Evolutionary conservation across 1,140 invertebrate species (phyloP), one percentile per base, ranked within the genome.

Genomic region (Pectinophora gossypiella): DNA sequence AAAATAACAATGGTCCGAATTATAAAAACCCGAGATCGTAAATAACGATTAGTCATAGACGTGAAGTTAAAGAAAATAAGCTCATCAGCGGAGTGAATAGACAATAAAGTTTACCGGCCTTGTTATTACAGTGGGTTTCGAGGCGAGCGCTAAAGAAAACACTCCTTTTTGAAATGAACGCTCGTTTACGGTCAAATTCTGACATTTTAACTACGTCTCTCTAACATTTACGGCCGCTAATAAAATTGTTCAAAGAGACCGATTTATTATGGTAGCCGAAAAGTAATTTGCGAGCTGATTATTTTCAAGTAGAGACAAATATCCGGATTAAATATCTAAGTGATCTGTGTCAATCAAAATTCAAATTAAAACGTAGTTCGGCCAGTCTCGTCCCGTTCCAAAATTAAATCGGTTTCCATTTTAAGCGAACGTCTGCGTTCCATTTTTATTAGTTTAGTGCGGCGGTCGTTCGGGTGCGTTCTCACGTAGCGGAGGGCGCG

Each of bases 141-240:
- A 56, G 47, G 60, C 61, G 59, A 57, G 51, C 67, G 63, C 64
- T 68, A 80, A 61, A 76, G 74, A 84, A 82, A 83, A 83, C 71
- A 84, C 72, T 76, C 68, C 74, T 78, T 79, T 76, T 76, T 78
- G 64, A 75, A 72, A 77, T 72, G 63, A 50, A 67, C 63, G 61
- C 62, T 76, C 72, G 64, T 79, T 82, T 78, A 77, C 74, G 77
- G 77, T 78, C 71, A 73, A 62, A 72, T 78, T 76, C 66, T 76
- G 83, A 86, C 79, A 54, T 75, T 77, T 84, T 84, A 83, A 86
- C 76, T 69, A 61, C 80, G 64, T 71, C 70, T 75, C n/a, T 60
- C 61, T 51, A 70, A 80, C 72, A 61, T 85, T 85, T 78, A 84
- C 70, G 62, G 61, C 68, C 50, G 47, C 66, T 68, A 73, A 76